phyloP scores from a whole-genome alignment of 2,888 invertebrate genomes.

The Acleris holmiana region DNA sequence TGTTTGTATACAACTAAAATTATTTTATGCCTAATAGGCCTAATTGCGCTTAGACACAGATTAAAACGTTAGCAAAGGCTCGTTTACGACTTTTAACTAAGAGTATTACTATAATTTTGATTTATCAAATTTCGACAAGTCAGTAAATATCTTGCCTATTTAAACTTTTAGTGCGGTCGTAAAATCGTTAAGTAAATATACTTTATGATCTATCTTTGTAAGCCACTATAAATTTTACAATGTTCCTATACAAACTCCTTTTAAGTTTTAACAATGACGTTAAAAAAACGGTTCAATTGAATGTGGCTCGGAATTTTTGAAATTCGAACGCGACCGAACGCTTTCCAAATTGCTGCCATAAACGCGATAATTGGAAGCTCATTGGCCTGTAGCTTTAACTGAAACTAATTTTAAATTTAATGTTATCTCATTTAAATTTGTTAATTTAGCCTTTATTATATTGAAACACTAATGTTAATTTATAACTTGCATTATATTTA shows the following conservation, averaged over 20 bases:
- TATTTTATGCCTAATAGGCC: no score
- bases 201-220: slow-evolving; percentile 19
- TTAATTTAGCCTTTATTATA: slow-evolving; percentile 33
- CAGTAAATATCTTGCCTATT: slow-evolving; percentile 22
- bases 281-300: slow-evolving; percentile 76
- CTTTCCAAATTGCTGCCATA: slow-evolving; percentile 77
- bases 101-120: slow-evolving; percentile 3
- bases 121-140: slow-evolving; percentile 12
- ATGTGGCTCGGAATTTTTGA: slow-evolving; percentile 70
- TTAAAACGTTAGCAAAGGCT: no score
- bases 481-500: slow-evolving; percentile 20
- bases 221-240: slow-evolving; percentile 21
- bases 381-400: slow-evolving; percentile 75
- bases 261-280: slow-evolving; percentile 56
- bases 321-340: slow-evolving; percentile 70
- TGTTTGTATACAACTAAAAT: no score
- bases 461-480: slow-evolving; percentile 33
- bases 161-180: slow-evolving; percentile 4
- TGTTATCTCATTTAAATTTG: slow-evolving; percentile 46
- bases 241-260: slow-evolving; percentile 16
- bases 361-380: slow-evolving; percentile 77
- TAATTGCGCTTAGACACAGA: no score
- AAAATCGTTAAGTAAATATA: slow-evolving; percentile 31
- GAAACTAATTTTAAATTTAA: slow-evolving; percentile 65
- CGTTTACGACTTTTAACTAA: not conserved